Conservation (phyloP, 2,113 vertebrate species). For the Sylvietta virens region DNA sequence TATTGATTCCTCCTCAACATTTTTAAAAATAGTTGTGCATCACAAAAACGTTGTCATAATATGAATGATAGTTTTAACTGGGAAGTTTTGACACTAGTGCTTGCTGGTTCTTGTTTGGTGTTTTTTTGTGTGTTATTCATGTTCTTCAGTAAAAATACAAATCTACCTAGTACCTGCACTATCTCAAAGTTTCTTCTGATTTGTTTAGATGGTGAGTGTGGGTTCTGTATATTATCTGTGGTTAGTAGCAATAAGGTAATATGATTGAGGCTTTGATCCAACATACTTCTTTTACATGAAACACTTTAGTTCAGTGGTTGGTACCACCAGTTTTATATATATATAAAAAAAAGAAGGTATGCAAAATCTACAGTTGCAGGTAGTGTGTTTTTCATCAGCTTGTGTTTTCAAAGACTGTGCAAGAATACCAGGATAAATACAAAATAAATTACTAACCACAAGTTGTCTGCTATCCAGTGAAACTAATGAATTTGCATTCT, state of each 20-base stretch:
- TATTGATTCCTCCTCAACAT: background rate
- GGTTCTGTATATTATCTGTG: background rate
- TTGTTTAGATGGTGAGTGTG: background rate
- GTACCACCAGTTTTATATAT: background rate
- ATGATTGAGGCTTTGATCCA: background rate
- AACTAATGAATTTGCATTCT: background rate
- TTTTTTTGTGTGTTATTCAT: background rate
- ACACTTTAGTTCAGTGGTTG: background rate
- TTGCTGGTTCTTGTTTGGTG: background rate
- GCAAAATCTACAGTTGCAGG: background rate
- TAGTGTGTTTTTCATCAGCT: background rate
- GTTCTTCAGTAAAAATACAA: background rate
- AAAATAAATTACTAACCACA: background rate
- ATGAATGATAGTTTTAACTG: background rate
- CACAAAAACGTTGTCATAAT: background rate
- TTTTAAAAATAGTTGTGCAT: background rate
- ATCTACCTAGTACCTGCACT: background rate
- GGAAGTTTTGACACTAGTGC: background rate
- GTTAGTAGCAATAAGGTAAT: background rate
- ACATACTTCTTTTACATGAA: background rate
- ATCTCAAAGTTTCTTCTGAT: background rate
- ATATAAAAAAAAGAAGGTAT: background rate
- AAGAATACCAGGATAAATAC: background rate
- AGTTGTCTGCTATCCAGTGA: background rate
- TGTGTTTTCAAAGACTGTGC: background rate